Conservation (phyloP, 2,888 invertebrate species). For the Leptopilina syphax region DNA sequence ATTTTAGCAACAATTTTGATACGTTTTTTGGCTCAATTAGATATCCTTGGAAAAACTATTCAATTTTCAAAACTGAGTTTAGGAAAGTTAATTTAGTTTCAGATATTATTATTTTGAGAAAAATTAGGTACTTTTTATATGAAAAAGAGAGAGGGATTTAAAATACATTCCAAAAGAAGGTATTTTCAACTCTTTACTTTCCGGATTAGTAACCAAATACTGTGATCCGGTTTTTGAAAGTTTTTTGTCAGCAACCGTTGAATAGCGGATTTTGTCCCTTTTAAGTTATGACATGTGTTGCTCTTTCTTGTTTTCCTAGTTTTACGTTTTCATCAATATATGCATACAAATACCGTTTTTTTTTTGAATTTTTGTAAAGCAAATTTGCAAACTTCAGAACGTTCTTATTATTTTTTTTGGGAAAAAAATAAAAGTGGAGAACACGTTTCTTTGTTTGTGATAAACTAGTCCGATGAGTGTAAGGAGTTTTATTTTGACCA, state of each 20-base stretch:
- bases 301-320: slow-evolving; percentile 25
- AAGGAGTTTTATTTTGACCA: not conserved
- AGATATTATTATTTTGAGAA: no score
- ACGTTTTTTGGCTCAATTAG: no score
- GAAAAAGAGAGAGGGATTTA: no score
- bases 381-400: slow-evolving; percentile 41
- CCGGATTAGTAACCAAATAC: slow-evolving; percentile 73
- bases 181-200: slow-evolving; percentile 71
- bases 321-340: not conserved
- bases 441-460: slow-evolving; percentile 24
- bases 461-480: slow-evolving; percentile 9
- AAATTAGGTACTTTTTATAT: no score
- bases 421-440: slow-evolving; percentile 7
- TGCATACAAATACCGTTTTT: not conserved
- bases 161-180: slow-evolving; percentile 25
- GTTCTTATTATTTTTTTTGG: not conserved
- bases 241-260: slow-evolving; percentile 35
- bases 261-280: slow-evolving; percentile 36
- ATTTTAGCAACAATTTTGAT: no score
- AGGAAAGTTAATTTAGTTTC: no score
- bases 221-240: slow-evolving; percentile 44
- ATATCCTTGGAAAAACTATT: no score
- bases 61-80: no score
- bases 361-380: slow-evolving; percentile 35
- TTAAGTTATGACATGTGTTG: slow-evolving; percentile 9